Percentiles rank a stretch among this genome's conserved stretches.
phyloP scores from a whole-genome alignment of 92 coral and sea anemone species.

The Ricordea florida region DNA sequence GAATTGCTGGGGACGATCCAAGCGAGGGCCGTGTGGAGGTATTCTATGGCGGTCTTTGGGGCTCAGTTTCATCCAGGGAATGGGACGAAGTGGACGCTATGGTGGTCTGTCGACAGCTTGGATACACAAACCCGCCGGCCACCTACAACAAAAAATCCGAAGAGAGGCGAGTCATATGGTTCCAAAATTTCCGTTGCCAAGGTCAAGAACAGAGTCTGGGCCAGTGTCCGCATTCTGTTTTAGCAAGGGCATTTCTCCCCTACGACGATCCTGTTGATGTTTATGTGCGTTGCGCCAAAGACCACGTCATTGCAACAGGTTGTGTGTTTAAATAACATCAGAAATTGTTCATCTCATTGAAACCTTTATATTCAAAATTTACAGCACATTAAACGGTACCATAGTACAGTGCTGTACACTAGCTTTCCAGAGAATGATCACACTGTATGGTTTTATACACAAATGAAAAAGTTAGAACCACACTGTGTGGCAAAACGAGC shows the following conservation, averaged over 20 bases:
- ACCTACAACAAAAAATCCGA: not conserved
- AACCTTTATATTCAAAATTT: too few relatives aligned
- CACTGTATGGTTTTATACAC: too few relatives aligned
- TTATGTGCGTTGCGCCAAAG: constrained; percentile 13
- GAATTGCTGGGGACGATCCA: constrained; percentile 35
- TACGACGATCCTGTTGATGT: not conserved
- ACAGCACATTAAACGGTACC: too few relatives aligned
- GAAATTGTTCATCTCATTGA: not conserved
- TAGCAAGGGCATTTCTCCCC: not conserved
- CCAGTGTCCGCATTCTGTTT: constrained; percentile 1
- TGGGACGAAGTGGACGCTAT: constrained; percentile 53
- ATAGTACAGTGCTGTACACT: too few relatives aligned
- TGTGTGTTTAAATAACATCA: not conserved
- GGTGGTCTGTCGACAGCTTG: constrained; percentile 62
- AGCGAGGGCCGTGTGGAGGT: constrained; percentile 66
- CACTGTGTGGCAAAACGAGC: too few relatives aligned
- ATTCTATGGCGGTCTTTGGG: constrained; percentile 61
- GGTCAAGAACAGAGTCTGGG: constrained; percentile 19
- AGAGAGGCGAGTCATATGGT: not conserved
- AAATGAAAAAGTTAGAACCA: too few relatives aligned
- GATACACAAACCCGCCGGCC: constrained; percentile 12
- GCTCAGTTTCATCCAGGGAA: constrained; percentile 17
- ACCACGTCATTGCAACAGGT: not conserved
- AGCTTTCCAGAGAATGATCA: too few relatives aligned
- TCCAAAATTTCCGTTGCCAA: constrained; percentile 15